A percentile compares a stretch with the other conserved stretches of the same genome.
These are phyloP conservation scores for Sandelia bainsii DNA, from an alignment of 2,797 vertebrate genomes.

Conservation along the genomic window DNA sequence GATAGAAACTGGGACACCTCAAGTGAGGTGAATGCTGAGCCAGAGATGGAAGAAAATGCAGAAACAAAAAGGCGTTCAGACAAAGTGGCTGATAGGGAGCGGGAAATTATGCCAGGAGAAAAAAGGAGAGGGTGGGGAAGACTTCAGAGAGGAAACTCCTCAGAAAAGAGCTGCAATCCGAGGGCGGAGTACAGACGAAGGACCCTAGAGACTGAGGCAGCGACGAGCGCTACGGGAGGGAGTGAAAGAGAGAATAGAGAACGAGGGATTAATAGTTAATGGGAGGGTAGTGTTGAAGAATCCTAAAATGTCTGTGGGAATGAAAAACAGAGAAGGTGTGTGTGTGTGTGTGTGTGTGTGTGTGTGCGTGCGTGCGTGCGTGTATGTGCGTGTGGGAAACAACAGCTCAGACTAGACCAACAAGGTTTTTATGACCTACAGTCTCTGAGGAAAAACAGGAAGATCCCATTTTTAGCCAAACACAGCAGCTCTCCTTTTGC, in stretches of 20 bases:
- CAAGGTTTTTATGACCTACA: slow-evolving; percentile 52
- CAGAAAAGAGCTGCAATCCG: slow-evolving; percentile 52
- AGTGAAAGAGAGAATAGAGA: slow-evolving; percentile 46
- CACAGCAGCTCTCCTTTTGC: slow-evolving; percentile 26
- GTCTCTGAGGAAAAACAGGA: slow-evolving; percentile 55
- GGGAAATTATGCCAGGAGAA: slow-evolving; percentile 52
- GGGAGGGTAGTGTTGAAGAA: slow-evolving; percentile 48
- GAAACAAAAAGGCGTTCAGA: background rate
- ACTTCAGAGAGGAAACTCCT: slow-evolving; percentile 67
- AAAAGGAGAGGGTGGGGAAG: slow-evolving; percentile 40
- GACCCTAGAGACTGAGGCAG: slow-evolving; percentile 50
- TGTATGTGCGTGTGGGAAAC: slow-evolving; percentile 16
- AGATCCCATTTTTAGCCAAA: slow-evolving; percentile 55
- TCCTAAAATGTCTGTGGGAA: slow-evolving; percentile 54
- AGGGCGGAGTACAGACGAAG: slow-evolving; percentile 54
- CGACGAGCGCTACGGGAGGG: slow-evolving; percentile 23
- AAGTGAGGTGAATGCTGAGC: slow-evolving; percentile 16
- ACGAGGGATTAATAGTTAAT: slow-evolving; percentile 74
- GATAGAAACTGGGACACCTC: slow-evolving; percentile 52
- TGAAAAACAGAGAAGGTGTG: slow-evolving; percentile 29
- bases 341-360: slow-evolving; percentile 14
- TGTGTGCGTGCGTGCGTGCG: slow-evolving; percentile 12
- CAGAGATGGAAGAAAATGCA: slow-evolving; percentile 14
- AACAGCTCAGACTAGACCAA: slow-evolving; percentile 42
- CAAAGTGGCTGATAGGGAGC: slow-evolving; percentile 33